phyloP scores from a whole-genome alignment of 2,797 vertebrate species.

The Todus mexicanus region DNA sequence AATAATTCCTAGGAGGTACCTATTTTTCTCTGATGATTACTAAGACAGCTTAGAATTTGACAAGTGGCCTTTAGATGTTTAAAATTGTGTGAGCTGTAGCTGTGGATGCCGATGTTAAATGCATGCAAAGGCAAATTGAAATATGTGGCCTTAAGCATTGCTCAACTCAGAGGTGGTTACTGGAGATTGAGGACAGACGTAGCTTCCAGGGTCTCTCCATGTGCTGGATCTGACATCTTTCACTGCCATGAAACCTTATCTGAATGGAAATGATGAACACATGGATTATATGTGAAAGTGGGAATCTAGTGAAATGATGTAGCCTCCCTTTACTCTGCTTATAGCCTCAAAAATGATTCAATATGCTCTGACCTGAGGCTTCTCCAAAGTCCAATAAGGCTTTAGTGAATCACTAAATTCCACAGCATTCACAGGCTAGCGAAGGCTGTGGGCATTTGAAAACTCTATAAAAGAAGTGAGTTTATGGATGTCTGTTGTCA shows the following conservation, averaged over 20 bases:
- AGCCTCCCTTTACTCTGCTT: neutral
- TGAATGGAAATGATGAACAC: neutral
- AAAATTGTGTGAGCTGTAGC: neutral
- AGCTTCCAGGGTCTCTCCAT: neutral
- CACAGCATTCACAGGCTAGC: neutral
- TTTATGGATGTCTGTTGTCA: neutral
- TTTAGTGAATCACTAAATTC: neutral
- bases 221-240: neutral
- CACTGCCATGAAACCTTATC: neutral
- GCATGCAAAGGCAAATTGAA: neutral
- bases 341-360: neutral
- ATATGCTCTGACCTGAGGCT: neutral
- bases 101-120: neutral
- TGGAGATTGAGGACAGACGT: neutral
- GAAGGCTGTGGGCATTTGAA: neutral
- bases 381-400: neutral
- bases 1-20: conserved; percentile 36
- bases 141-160: neutral
- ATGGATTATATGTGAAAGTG: neutral
- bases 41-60: conserved; percentile 21
- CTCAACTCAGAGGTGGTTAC: neutral
- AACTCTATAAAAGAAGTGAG: neutral
- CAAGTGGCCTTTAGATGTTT: conserved; percentile 29
- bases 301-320: neutral
- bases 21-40: conserved; percentile 30